phyloP scores from a whole-genome alignment of 2,797 vertebrate genomes.

The Micrastur ruficollis region DNA sequence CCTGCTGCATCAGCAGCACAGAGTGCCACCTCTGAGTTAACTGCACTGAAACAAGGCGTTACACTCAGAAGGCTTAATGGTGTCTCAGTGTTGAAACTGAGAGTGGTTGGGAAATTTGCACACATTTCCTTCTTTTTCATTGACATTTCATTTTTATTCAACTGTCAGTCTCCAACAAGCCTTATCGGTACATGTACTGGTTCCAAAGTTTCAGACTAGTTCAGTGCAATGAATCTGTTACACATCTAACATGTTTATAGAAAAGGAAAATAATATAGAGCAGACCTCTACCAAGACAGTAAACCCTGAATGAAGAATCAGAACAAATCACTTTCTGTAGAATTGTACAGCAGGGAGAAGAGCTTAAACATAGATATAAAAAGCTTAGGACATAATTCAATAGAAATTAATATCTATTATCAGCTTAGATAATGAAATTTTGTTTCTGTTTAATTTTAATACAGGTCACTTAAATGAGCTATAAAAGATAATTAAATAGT shows the following conservation, averaged over 20 bases:
- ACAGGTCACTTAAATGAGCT: constrained; percentile 24
- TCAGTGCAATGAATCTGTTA: neutral
- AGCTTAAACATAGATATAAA: neutral
- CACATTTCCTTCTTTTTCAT: neutral
- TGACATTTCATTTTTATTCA: neutral
- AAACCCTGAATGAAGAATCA: neutral
- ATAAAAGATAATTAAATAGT: constrained; percentile 24
- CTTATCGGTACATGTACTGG: neutral
- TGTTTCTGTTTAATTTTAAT: constrained; percentile 19
- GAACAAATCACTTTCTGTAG: neutral
- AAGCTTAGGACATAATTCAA: neutral
- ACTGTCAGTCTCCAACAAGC: neutral
- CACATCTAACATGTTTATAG: neutral
- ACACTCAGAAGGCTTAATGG: neutral
- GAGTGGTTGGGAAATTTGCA: neutral
- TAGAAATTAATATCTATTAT: neutral
- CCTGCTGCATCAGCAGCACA: neutral
- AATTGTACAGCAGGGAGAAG: neutral
- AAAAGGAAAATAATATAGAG: neutral
- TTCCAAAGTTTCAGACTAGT: neutral
- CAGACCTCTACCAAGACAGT: neutral
- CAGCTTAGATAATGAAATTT: neutral
- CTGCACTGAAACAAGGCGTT: neutral
- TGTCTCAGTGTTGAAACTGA: neutral
- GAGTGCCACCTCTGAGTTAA: neutral